Base-by-base conservation (phyloP, 2,888 invertebrate species). In the Nymphalis urticae region DNA sequence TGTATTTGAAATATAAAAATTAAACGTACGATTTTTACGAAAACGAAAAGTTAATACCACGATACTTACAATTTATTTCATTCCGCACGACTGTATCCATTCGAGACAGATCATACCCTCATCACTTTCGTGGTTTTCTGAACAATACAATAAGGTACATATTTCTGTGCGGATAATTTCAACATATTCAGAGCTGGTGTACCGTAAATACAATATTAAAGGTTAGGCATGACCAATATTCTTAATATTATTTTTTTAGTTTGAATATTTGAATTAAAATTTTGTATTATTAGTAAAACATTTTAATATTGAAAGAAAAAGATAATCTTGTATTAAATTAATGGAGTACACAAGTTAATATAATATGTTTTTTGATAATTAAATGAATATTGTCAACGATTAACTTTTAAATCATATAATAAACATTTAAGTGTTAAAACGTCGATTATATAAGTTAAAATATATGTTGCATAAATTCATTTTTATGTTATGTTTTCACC, bases 31-130 rank as follows among this genome's bases (percentile, higher is more conserved):
- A 53, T 53, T 53, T 24, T 53, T 6, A 27, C 13, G 53, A 53
- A 53, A 16, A n/a, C 9, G 32, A 8, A 56, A 56, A 56, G 27
- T 56, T 56, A 56, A 56, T 56, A 56, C 27, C 27, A 62, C 32
- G 58, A 62, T 65, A 62, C 47, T 67, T 56, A 67, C 67, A 67
- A 70, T 70, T 64, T 71, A 68, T 68, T 71, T 66, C 42, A 64
- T 71, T 71, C 68, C 61, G 63, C 69, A 58, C 51, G 66, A 69
- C 54, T 64, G 51, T 69, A 56, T 61, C 71, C 32, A 71, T 69
- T 66, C 54, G 56, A 66, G 56, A 64, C 54, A 66, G 58, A 66
- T 69, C 66, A 64, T 68, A 71, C 69, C 71, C 69, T 69, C 69
- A 58, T 71, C 69, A 71, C 21, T 62, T 66, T 61, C n/a, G 59